A percentile compares a stretch with the other conserved stretches of the same genome.
phyloP scores from a whole-genome alignment of 2,888 invertebrate genomes.

The Tenthredo mesomela region DNA sequence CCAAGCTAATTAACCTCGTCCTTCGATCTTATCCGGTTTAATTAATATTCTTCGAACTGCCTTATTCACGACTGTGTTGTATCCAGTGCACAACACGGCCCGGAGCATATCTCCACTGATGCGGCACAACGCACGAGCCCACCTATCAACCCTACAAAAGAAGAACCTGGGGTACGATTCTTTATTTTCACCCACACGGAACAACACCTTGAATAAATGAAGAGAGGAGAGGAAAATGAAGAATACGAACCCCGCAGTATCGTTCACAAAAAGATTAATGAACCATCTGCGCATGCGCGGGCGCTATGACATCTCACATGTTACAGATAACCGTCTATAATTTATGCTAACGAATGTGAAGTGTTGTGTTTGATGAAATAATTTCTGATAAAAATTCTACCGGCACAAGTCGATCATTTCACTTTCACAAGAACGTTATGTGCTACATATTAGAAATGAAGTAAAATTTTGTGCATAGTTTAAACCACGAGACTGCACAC shows the following conservation, averaged over 20 bases:
- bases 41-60: constrained; percentile 49
- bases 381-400: background rate
- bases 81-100: background rate
- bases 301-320: background rate
- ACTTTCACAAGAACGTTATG: background rate
- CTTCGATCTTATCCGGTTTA: constrained; percentile 49
- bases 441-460: no score
- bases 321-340: background rate
- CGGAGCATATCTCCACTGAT: background rate
- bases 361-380: background rate
- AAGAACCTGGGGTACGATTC: background rate
- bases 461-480: background rate
- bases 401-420: background rate
- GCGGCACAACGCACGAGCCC: constrained; percentile 1
- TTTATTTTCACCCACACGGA: background rate
- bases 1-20: constrained; percentile 35
- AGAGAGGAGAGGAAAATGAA: background rate
- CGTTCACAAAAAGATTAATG: background rate
- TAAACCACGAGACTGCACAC: background rate
- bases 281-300: background rate
- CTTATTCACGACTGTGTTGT: constrained; percentile 11
- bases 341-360: background rate
- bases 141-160: constrained; percentile 6
- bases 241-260: background rate
- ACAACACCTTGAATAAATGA: background rate